phyloP scores from a whole-genome alignment of 2,113 vertebrate species.

The Macquaria ambigua region DNA sequence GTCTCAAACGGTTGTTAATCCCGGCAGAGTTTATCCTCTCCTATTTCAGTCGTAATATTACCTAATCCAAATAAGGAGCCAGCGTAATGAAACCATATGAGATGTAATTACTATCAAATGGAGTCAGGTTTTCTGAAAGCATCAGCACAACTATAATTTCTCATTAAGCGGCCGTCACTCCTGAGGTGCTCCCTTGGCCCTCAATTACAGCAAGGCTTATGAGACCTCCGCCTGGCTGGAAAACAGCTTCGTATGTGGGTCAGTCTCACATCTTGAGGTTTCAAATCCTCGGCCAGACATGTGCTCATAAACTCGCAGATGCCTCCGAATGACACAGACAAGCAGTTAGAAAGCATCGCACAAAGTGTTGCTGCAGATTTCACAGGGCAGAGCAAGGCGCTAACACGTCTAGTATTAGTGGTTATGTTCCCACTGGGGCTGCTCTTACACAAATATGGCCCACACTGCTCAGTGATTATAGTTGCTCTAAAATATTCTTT shows the following conservation, averaged over 20 bases:
- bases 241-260: constrained; percentile 55
- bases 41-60: constrained; percentile 60
- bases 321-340: constrained; percentile 12
- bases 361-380: constrained; percentile 44
- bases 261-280: constrained; percentile 34
- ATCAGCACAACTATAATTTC: constrained; percentile 77
- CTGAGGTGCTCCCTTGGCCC: constrained; percentile 54
- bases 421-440: constrained; percentile 18
- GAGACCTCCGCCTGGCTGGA: constrained; percentile 57
- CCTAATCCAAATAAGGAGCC: constrained; percentile 67
- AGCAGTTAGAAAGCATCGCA: constrained; percentile 9
- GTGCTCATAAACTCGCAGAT: constrained; percentile 33
- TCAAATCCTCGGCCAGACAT: constrained; percentile 29
- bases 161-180: constrained; percentile 74
- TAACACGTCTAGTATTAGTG: constrained; percentile 23
- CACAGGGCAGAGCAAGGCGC: background rate
- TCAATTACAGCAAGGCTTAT: constrained; percentile 64
- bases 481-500: constrained; percentile 32
- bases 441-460: constrained; percentile 2
- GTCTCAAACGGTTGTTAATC: constrained; percentile 54
- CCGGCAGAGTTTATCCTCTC: constrained; percentile 55
- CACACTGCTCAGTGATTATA: constrained; percentile 17
- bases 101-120: constrained; percentile 73
- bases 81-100: constrained; percentile 67
- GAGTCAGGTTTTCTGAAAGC: constrained; percentile 59